Percentiles rank a stretch among this genome's conserved stretches.
phyloP scores from a whole-genome alignment of 2,888 invertebrate species.

The Cephus pygmeus region DNA sequence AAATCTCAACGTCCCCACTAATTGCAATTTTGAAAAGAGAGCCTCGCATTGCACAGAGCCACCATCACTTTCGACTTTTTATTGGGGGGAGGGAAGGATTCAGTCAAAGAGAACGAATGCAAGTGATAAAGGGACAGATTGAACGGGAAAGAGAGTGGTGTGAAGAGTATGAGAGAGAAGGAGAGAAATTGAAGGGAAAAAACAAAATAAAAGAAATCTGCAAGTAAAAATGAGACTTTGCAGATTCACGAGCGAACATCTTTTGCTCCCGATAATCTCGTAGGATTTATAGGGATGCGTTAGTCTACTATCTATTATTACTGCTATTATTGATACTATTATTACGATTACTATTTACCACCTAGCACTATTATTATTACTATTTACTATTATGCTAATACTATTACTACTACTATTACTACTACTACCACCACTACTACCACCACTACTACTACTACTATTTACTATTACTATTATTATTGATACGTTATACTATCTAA shows the following conservation, averaged over 20 bases:
- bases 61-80: not conserved
- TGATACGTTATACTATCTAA: not conserved
- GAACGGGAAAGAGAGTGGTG: not conserved
- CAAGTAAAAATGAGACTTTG: not conserved
- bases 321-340: conserved; percentile 5
- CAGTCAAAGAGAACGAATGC: not conserved
- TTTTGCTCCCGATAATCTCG: not conserved
- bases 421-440: not conserved
- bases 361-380: not conserved
- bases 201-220: not conserved
- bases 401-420: not conserved
- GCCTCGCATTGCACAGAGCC: not conserved
- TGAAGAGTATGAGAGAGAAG: not conserved
- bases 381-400: not conserved
- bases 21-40: not conserved
- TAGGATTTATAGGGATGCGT: not conserved
- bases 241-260: not conserved
- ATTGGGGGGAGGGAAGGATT: not conserved
- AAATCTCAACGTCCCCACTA: not conserved
- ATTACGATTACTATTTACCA: conserved; percentile 1
- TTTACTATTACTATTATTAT: not conserved
- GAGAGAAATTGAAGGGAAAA: not conserved
- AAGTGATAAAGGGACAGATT: not conserved
- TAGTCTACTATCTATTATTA: conserved; percentile 3
- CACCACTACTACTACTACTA: not conserved